These are phyloP conservation scores for Hapalemur alaotrensis DNA, from an alignment of 2,797 vertebrate genomes.

Conservation along the genomic window DNA sequence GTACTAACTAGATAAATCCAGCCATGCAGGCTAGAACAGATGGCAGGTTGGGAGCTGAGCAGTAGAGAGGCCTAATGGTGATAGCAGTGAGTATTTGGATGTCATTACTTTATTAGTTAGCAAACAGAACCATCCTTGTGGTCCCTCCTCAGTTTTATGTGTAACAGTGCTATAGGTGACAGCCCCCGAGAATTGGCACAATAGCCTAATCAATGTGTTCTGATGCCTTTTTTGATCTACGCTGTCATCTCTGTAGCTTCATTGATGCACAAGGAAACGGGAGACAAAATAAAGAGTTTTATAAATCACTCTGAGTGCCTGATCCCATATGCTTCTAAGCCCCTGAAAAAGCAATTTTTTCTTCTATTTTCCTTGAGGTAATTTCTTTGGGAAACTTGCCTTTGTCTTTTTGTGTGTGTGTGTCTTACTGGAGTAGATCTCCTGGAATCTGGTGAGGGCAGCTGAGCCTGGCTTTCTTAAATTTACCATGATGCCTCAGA, in stretches of 20 bases:
- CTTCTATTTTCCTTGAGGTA: slow-evolving; percentile 27
- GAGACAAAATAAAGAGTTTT: slow-evolving; percentile 64
- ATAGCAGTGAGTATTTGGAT: slow-evolving; percentile 55
- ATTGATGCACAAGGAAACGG: slow-evolving; percentile 66
- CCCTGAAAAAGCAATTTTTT: neutral
- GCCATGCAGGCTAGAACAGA: slow-evolving; percentile 61
- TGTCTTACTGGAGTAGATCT: neutral
- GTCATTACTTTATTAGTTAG: slow-evolving; percentile 74
- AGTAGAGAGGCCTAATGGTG: slow-evolving; percentile 57
- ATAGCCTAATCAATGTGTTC: slow-evolving; percentile 78
- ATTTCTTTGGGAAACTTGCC: slow-evolving; percentile 14
- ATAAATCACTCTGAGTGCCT: slow-evolving; percentile 3
- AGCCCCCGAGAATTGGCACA: slow-evolving; percentile 74
- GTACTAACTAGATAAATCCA: slow-evolving; percentile 57
- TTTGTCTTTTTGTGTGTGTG: neutral
- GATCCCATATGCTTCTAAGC: neutral
- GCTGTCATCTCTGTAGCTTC: slow-evolving; percentile 70
- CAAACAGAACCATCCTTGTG: slow-evolving; percentile 73
- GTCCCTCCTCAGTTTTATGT: slow-evolving; percentile 62
- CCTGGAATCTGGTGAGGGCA: neutral
- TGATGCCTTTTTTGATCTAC: slow-evolving; percentile 78
- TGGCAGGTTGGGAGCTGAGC: slow-evolving; percentile 69
- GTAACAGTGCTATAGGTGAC: slow-evolving; percentile 75
- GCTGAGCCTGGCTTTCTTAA: neutral
- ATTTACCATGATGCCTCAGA: neutral